Percentiles rank a stretch among this genome's conserved stretches.
phyloP scores from a whole-genome alignment of 92 coral and sea anemone genomes.

The Hydrozoanthus gracilis region DNA sequence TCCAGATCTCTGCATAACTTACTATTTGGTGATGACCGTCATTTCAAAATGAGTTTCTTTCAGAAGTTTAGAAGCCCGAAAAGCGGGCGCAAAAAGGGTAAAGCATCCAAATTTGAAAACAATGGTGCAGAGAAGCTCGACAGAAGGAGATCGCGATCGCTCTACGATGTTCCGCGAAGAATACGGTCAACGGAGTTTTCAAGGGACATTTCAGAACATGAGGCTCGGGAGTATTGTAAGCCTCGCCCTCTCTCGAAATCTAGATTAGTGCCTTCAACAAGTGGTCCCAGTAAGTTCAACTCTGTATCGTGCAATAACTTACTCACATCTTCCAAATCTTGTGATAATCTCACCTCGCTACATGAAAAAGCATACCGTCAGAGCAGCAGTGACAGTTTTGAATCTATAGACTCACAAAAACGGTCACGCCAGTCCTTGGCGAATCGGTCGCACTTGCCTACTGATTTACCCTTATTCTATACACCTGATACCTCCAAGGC shows the following conservation, averaged over 20 bases:
- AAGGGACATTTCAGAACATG: conserved; percentile 7
- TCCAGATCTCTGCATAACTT: conserved; percentile 67
- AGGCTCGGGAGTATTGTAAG: not conserved
- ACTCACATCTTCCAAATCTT: conserved; percentile 2
- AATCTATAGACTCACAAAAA: not conserved
- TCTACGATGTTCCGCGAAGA: conserved; percentile 27
- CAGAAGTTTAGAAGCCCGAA: conserved; percentile 37
- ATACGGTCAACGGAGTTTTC: not conserved
- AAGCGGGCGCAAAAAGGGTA: conserved; percentile 31
- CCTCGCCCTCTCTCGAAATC: conserved; percentile 3
- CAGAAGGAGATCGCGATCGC: conserved; percentile 36
- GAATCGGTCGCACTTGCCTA: conserved; percentile 50
- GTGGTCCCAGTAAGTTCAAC: conserved; percentile 34
- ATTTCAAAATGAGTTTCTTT: conserved; percentile 36
- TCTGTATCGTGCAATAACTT: conserved; percentile 10
- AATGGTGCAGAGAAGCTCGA: not conserved
- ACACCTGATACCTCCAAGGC: conserved; percentile 47
- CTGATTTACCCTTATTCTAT: conserved; percentile 63
- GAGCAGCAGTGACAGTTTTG: conserved; percentile 36
- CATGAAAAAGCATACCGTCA: conserved; percentile 4
- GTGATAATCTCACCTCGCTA: conserved; percentile 15
- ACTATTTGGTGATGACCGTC: conserved; percentile 36
- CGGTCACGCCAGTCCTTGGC: conserved; percentile 19
- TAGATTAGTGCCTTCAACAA: conserved; percentile 23
- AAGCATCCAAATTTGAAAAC: conserved; percentile 21